A percentile compares a stretch with the other conserved stretches of the same genome.
Evolutionary conservation across 2,888 invertebrate species (phyloP).

Genomic region (Caenorhabditis zanzibari): DNA sequence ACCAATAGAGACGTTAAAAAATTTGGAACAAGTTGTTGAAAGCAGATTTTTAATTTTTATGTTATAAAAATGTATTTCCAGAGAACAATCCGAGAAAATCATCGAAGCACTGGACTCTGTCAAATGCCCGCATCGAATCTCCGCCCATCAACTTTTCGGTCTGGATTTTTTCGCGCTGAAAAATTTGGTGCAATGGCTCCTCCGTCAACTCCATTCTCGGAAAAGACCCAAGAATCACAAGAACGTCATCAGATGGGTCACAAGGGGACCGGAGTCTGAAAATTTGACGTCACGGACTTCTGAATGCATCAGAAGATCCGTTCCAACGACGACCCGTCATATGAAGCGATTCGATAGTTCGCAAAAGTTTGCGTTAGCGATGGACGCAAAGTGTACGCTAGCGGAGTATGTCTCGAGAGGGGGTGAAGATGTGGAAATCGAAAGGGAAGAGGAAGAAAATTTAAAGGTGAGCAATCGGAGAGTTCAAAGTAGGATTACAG

Average conservation of each 20-base stretch:
- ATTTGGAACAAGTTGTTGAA: neutral
- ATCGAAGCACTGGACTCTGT: slow-evolving; percentile 6
- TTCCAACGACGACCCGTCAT: neutral
- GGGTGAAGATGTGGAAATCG: neutral
- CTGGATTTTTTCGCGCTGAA: slow-evolving; percentile 25
- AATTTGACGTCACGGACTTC: neutral
- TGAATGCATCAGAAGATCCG: neutral
- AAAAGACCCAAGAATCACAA: neutral
- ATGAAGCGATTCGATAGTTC: slow-evolving; percentile 30
- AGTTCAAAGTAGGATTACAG: no score
- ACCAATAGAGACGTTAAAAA: no score
- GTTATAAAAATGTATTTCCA: slow-evolving; percentile 1
- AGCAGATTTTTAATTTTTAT: no score
- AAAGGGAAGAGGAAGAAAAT: slow-evolving; percentile 1
- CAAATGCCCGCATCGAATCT: slow-evolving; percentile 24
- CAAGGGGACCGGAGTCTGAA: neutral
- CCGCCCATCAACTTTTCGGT: slow-evolving; percentile 43
- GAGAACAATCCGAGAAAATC: slow-evolving; percentile 45
- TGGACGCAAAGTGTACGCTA: slow-evolving; percentile 55
- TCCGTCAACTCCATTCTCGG: neutral
- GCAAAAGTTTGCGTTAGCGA: neutral
- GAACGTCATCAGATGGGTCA: slow-evolving; percentile 16
- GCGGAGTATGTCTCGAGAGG: slow-evolving; percentile 33
- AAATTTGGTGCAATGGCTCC: slow-evolving; percentile 44
- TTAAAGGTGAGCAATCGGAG: neutral